Conservation (phyloP, 1,140 invertebrate genomes). For the Leptonema lineaticorne region DNA sequence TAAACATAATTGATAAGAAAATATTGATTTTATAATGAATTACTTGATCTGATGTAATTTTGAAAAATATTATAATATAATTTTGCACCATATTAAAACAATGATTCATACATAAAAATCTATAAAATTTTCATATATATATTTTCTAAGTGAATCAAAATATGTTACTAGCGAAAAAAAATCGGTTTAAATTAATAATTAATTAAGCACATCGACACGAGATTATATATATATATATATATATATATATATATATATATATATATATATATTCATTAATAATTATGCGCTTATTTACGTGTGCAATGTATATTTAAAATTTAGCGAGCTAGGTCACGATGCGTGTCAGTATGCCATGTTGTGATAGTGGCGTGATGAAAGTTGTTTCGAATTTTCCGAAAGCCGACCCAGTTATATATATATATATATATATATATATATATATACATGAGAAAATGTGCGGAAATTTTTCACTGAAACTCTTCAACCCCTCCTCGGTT, state of each 20-base stretch:
- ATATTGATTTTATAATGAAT: too few species aligned
- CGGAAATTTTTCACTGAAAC: constrained; percentile 3
- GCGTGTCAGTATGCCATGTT: constrained; percentile 16
- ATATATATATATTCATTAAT: background rate
- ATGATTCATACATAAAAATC: too few species aligned
- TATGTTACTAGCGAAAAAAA: background rate
- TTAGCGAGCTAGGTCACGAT: constrained; percentile 1
- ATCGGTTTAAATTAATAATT: background rate
- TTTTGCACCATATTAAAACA: too few species aligned
- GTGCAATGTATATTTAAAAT: constrained; percentile 13
- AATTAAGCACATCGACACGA: background rate
- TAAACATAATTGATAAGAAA: too few species aligned
- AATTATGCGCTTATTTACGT: too few species aligned
- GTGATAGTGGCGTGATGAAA: constrained; percentile 16
- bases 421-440: too few species aligned
- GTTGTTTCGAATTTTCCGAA: constrained; percentile 16
- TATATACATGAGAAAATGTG: too few species aligned
- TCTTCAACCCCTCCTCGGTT: background rate
- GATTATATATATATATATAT: background rate
- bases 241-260: background rate
- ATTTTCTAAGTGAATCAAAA: too few species aligned
- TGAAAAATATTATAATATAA: too few species aligned
- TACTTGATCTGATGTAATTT: too few species aligned
- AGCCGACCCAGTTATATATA: constrained; percentile 6
- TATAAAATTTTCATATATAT: too few species aligned